A percentile compares a stretch with the other conserved stretches of the same genome.
Conservation (phyloP, 2,888 invertebrate species). For the Strigamia maritima region DNA sequence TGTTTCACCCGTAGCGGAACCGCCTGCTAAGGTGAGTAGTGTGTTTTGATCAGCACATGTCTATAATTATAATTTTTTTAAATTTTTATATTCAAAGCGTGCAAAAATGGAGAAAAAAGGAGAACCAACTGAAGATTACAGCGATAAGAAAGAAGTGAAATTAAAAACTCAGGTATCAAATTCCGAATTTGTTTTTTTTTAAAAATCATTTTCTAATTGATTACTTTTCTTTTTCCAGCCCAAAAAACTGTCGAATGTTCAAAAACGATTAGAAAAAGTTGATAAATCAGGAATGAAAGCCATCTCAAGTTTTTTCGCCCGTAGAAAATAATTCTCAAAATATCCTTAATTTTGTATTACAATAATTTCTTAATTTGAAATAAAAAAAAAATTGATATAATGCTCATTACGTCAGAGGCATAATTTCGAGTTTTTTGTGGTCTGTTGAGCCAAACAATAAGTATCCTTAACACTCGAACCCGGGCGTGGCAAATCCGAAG, state of each 20-base stretch:
- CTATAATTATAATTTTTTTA: not conserved
- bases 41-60: not conserved
- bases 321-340: not conserved
- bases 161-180: not conserved
- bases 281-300: not conserved
- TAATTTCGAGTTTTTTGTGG: slow-evolving; percentile 7
- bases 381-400: not conserved
- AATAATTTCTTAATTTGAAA: not conserved
- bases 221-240: not conserved
- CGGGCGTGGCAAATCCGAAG: not conserved
- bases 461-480: not conserved
- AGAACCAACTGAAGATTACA: not conserved
- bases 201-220: not conserved
- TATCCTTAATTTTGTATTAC: not conserved
- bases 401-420: slow-evolving; percentile 33
- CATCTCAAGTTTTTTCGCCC: not conserved
- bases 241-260: not conserved
- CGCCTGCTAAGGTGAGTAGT: not conserved
- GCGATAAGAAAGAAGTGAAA: not conserved
- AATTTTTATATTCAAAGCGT: not conserved
- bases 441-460: not conserved
- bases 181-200: not conserved
- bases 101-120: not conserved
- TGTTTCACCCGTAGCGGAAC: not conserved
- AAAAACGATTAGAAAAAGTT: not conserved